phyloP scores from a whole-genome alignment of 2,113 vertebrate species.

The Istiophorus platypterus region DNA sequence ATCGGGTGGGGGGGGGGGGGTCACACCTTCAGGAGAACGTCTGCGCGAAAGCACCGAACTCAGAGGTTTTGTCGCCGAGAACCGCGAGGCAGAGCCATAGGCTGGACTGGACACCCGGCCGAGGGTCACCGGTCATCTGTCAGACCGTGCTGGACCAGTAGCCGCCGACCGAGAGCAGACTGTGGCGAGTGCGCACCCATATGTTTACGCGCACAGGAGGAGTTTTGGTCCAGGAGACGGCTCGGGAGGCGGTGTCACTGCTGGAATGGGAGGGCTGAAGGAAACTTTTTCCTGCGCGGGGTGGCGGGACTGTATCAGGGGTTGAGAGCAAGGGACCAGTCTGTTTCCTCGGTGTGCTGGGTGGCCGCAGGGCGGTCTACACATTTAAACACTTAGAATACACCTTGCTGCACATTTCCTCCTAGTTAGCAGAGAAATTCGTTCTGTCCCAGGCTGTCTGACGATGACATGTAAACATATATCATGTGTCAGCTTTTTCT shows the following conservation, averaged over 20 bases:
- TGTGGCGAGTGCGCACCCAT: too few relatives aligned
- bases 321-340: background rate
- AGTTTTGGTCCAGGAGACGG: conserved; percentile 66
- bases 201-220: conserved; percentile 65
- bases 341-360: background rate
- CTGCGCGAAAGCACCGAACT: conserved; percentile 28
- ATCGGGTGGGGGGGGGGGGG: too few relatives aligned
- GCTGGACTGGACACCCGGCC: conserved; percentile 34
- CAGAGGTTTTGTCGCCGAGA: conserved; percentile 17
- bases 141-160: conserved; percentile 12
- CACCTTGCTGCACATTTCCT: background rate
- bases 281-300: conserved; percentile 41
- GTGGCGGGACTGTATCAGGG: background rate
- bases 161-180: conserved; percentile 4
- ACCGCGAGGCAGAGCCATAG: conserved; percentile 58
- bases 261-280: conserved; percentile 63
- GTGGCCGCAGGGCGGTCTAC: background rate
- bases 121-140: conserved; percentile 61
- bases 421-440: background rate
- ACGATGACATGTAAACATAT: background rate
- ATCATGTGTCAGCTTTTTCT: background rate
- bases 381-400: background rate
- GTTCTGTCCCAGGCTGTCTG: background rate
- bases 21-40: conserved; percentile 43
- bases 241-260: conserved; percentile 65